A percentile compares a stretch with the other conserved stretches of the same genome.
Conservation (phyloP, 2,888 invertebrate genomes). For the Scaptomyza reducta region DNA sequence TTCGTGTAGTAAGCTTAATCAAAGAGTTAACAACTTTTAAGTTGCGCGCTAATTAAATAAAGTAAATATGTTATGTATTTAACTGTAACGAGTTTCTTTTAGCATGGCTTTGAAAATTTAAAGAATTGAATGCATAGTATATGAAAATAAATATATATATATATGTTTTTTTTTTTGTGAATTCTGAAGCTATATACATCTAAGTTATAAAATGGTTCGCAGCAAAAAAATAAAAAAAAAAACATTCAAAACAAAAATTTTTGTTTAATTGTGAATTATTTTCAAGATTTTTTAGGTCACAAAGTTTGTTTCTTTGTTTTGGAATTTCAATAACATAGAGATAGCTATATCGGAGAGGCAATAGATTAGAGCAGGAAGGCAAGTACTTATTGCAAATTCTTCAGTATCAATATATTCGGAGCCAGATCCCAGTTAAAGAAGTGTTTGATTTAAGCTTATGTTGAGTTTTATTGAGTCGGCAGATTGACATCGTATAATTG, state of each 20-base stretch:
- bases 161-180: background rate
- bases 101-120: constrained; percentile 6
- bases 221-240: background rate
- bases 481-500: constrained; percentile 7
- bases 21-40: background rate
- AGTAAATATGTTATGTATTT: background rate
- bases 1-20: background rate
- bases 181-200: constrained; percentile 3
- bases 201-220: constrained; percentile 3
- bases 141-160: background rate
- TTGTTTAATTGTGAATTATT: background rate
- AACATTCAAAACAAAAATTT: background rate
- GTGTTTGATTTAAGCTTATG: background rate
- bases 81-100: constrained; percentile 10
- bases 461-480: constrained; percentile 29
- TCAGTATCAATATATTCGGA: background rate
- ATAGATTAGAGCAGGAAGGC: background rate
- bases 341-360: background rate
- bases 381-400: background rate
- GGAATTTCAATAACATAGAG: background rate
- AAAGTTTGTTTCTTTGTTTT: too few species aligned
- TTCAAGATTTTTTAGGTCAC: too few species aligned
- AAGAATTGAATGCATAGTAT: background rate
- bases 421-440: background rate
- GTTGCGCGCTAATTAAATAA: background rate